Evolutionary conservation across 2,888 invertebrate genomes (phyloP).

Genomic region (Blastobasis lacticolella): DNA sequence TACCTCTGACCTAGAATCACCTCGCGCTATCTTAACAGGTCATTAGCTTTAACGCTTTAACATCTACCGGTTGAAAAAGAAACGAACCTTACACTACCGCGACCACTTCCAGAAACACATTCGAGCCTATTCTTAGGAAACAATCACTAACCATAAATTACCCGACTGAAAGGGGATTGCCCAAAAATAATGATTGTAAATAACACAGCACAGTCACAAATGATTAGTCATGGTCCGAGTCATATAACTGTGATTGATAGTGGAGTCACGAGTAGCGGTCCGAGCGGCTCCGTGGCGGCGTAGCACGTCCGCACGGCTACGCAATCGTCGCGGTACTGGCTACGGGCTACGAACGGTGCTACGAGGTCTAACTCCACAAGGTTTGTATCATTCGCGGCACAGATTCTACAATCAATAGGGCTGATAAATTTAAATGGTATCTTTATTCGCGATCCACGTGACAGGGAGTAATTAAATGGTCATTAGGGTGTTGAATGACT

Average conservation of each 20-base stretch:
- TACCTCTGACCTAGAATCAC: constrained; percentile 21
- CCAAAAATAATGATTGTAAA: constrained; percentile 8
- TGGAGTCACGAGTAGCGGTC: constrained; percentile 15
- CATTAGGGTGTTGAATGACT: too few relatives aligned
- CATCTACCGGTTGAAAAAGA: constrained; percentile 41
- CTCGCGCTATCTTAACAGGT: constrained; percentile 57
- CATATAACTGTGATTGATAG: constrained; percentile 1
- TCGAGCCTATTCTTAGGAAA: constrained; percentile 6
- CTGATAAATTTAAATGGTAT: constrained; percentile 13
- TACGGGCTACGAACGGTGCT: constrained; percentile 59
- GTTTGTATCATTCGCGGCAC: constrained; percentile 56
- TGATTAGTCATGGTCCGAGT: constrained; percentile 14
- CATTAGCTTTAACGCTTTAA: constrained; percentile 51
- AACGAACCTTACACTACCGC: constrained; percentile 27
- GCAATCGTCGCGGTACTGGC: constrained; percentile 58
- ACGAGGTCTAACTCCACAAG: constrained; percentile 43
- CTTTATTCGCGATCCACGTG: too few relatives aligned
- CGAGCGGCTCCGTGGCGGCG: constrained; percentile 19
- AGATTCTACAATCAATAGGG: constrained; percentile 64
- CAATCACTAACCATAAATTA: constrained; percentile 8
- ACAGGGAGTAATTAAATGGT: too few relatives aligned
- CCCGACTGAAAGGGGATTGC: constrained; percentile 1
- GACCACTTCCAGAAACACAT: constrained; percentile 34
- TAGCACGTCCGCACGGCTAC: constrained; percentile 50
- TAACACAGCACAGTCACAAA: constrained; percentile 43